phyloP scores from a whole-genome alignment of 2,888 invertebrate genomes.

The Diaphora mendica region DNA sequence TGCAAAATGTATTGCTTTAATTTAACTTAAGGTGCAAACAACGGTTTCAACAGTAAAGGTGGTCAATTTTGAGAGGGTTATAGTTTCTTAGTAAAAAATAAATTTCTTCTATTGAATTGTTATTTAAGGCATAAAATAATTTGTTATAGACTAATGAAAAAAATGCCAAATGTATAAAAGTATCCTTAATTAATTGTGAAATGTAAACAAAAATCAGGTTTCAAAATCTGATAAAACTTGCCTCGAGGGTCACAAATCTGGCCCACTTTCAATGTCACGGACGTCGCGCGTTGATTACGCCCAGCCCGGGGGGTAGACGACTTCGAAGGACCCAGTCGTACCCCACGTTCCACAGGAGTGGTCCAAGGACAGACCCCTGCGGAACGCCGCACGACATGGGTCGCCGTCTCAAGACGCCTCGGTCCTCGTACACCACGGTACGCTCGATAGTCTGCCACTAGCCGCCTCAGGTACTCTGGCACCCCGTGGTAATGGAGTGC shows the following conservation, averaged over 20 bases:
- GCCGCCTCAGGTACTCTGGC: no score
- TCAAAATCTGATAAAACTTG: conserved; percentile 14
- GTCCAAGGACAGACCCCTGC: no score
- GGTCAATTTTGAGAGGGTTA: neutral
- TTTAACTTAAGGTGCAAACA: neutral
- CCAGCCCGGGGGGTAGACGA: no score
- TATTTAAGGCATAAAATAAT: neutral
- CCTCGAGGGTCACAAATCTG: neutral
- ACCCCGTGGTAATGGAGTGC: no score
- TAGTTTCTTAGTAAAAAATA: no score
- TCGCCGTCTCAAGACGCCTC: no score
- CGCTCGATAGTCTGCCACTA: no score
- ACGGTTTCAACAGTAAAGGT: neutral
- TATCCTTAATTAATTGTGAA: neutral
- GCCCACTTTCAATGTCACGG: conserved; percentile 11
- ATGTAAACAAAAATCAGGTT: neutral
- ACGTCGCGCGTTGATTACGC: neutral
- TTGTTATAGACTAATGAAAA: neutral
- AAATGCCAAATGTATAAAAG: neutral
- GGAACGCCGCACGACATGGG: no score
- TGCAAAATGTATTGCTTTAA: no score
- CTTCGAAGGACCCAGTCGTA: no score
- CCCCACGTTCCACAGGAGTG: no score
- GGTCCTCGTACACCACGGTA: no score
- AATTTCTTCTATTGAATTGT: neutral